These are phyloP conservation scores for Neosalanx taihuensis DNA, from an alignment of 2,797 vertebrate genomes.

Conservation along the genomic window DNA sequence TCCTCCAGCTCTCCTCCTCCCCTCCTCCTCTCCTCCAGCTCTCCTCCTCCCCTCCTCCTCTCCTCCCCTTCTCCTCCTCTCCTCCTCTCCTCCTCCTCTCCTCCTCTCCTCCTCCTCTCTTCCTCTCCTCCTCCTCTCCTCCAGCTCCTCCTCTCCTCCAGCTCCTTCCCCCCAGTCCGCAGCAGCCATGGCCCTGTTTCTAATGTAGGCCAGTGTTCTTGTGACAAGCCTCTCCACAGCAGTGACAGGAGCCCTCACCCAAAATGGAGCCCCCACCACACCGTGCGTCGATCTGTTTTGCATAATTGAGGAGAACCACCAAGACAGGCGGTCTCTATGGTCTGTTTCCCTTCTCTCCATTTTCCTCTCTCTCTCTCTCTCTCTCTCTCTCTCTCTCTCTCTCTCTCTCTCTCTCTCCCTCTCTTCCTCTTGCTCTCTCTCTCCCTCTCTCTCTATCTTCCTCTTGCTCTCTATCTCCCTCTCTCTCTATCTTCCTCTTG, in stretches of 20 bases:
- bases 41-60: too few species aligned
- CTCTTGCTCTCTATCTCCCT: background rate
- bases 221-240: background rate
- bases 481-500: background rate
- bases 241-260: background rate
- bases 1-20: too few species aligned
- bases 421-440: background rate
- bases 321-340: slow-evolving; percentile 1
- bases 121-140: background rate
- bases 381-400: background rate
- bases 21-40: too few species aligned
- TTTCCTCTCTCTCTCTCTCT: too few species aligned
- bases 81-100: too few species aligned
- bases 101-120: too few species aligned
- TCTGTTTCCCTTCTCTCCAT: slow-evolving; percentile 2
- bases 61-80: too few species aligned
- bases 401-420: background rate
- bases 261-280: background rate
- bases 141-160: background rate
- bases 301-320: slow-evolving; percentile 6
- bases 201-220: background rate
- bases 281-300: background rate
- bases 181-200: background rate
- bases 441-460: too few species aligned
- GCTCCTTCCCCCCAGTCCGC: background rate